Conservation (phyloP, 2,113 vertebrate species). For the Pomatorhinus ruficollis region DNA sequence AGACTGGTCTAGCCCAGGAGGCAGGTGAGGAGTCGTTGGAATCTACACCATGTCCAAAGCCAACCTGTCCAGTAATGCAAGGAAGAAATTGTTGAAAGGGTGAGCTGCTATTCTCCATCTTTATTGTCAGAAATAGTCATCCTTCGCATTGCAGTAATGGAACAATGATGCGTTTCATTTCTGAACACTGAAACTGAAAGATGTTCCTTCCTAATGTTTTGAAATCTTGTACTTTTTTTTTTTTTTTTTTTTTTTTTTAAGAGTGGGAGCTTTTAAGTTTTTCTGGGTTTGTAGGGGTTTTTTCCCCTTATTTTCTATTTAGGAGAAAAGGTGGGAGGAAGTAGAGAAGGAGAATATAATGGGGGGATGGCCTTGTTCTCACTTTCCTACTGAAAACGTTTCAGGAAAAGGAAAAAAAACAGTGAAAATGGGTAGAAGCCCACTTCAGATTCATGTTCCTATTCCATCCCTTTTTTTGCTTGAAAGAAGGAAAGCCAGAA, state of each 20-base stretch:
- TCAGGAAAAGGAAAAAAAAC: slow-evolving; percentile 60
- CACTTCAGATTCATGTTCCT: slow-evolving; percentile 48
- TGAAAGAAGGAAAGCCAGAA: slow-evolving; percentile 43
- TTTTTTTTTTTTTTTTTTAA: not conserved
- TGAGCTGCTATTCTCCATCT: not conserved
- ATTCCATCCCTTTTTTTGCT: slow-evolving; percentile 40
- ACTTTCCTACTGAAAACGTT: slow-evolving; percentile 64
- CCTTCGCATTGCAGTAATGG: not conserved
- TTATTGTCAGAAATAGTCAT: not conserved
- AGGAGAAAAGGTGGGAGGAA: slow-evolving; percentile 31
- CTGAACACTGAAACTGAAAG: not conserved
- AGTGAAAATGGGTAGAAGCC: slow-evolving; percentile 55
- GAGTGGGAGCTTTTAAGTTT: slow-evolving; percentile 29
- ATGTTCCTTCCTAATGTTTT: slow-evolving; percentile 22
- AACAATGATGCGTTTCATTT: not conserved
- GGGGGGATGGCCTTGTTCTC: slow-evolving; percentile 69
- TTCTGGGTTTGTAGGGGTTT: not conserved
- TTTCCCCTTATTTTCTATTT: slow-evolving; percentile 51
- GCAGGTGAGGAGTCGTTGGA: not conserved
- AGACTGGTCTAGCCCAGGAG: not conserved
- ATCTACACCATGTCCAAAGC: not conserved
- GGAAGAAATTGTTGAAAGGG: not conserved
- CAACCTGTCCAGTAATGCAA: not conserved
- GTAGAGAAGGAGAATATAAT: slow-evolving; percentile 62
- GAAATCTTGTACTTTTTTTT: not conserved